phyloP scores from a whole-genome alignment of 2,797 vertebrate genomes.

The Nasua narica region DNA sequence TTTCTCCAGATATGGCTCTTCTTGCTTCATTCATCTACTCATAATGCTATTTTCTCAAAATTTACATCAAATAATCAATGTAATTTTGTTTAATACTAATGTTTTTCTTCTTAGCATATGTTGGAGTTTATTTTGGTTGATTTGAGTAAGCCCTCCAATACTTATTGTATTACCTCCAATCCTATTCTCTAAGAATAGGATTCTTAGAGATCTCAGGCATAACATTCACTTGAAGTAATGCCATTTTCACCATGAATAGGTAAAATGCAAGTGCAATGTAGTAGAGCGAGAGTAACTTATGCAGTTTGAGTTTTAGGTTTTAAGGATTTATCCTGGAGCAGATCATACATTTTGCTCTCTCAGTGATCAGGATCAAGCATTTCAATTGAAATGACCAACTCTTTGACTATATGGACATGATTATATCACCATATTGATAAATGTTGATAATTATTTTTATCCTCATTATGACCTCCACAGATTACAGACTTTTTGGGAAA shows the following conservation, averaged over 20 bases:
- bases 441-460: neutral
- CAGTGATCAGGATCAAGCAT: neutral
- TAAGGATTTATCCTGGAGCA: neutral
- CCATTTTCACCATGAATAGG: neutral
- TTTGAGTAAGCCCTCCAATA: neutral
- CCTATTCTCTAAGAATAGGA: no score
- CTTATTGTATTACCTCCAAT: no score
- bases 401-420: neutral
- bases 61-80: neutral
- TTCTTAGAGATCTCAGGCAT: neutral
- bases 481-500: neutral
- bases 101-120: neutral
- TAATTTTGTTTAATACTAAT: neutral
- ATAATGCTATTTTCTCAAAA: neutral
- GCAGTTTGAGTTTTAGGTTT: neutral
- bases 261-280: neutral
- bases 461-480: neutral
- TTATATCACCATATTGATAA: neutral
- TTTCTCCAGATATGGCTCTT: neutral
- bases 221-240: neutral
- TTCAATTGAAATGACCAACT: neutral
- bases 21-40: neutral
- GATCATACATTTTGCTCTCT: neutral
- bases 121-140: neutral
- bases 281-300: neutral